Evolutionary conservation across 2,113 vertebrate species (phyloP).

Genomic region (Phalacrocorax pelagicus): DNA sequence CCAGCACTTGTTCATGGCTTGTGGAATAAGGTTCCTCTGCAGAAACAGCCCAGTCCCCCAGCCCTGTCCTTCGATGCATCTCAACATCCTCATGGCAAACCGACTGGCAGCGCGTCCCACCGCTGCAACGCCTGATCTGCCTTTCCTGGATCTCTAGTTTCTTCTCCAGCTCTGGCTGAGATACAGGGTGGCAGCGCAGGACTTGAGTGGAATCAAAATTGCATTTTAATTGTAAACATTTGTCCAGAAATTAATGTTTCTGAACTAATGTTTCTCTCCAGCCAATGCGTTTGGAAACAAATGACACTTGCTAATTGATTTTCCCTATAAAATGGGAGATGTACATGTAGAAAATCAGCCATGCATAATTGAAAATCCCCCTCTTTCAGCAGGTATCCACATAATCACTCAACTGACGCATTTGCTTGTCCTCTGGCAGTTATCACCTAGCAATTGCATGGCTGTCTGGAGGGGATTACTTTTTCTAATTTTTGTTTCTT

Average conservation of each 20-base stretch:
- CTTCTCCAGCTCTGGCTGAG: neutral
- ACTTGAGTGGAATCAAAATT: slow-evolving; percentile 42
- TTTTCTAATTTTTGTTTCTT: neutral
- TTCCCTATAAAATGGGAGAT: neutral
- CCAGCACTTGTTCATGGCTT: neutral
- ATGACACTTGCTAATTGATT: slow-evolving; percentile 42
- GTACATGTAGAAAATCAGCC: neutral
- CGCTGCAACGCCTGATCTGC: rapidly evolving
- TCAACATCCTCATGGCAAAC: rapidly evolving
- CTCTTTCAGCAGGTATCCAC: slow-evolving; percentile 12
- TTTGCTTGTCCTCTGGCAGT: neutral
- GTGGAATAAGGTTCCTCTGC: neutral
- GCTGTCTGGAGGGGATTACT: neutral
- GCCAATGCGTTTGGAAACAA: slow-evolving; percentile 21
- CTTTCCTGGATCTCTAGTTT: neutral
- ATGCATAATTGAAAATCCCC: neutral
- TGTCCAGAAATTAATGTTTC: slow-evolving; percentile 71
- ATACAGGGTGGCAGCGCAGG: neutral
- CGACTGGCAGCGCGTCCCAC: neutral
- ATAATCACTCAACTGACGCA: neutral
- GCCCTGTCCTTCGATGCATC: neutral
- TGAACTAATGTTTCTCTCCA: slow-evolving; percentile 54
- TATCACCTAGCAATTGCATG: neutral
- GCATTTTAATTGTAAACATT: slow-evolving; percentile 65
- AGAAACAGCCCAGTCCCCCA: neutral